phyloP scores from a whole-genome alignment of 2,888 invertebrate genomes.

The Rotaria socialis region DNA sequence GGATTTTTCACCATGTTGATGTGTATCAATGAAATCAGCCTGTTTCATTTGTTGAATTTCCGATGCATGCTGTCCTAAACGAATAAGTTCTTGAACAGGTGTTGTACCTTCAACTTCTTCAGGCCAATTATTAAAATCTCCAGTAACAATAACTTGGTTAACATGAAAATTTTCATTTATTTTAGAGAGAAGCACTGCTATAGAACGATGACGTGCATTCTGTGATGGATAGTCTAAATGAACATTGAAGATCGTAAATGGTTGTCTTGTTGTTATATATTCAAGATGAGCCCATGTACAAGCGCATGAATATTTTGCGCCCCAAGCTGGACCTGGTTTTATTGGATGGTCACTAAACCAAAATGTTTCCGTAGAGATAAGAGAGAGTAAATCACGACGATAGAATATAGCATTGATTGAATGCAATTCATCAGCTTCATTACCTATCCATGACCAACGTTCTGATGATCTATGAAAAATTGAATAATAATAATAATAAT shows the following conservation, averaged over 20 bases:
- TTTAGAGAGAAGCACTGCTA: neutral
- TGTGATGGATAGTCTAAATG: conserved; percentile 14
- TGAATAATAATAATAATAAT: no score
- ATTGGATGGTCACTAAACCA: neutral
- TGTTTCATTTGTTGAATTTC: conserved; percentile 14
- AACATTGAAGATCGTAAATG: neutral
- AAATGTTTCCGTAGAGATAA: neutral
- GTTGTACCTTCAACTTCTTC: neutral
- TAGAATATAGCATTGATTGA: neutral
- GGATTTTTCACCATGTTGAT: neutral
- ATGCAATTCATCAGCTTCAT: neutral
- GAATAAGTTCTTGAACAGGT: neutral
- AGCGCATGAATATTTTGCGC: neutral
- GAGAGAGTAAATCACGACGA: neutral
- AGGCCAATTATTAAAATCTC: conserved; percentile 6
- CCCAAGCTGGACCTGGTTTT: neutral
- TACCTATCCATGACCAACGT: neutral
- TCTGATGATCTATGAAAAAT: neutral
- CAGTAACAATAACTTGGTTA: neutral
- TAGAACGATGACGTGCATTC: neutral
- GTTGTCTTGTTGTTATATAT: neutral
- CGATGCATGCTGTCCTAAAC: neutral
- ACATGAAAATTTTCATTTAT: neutral
- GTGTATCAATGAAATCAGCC: neutral
- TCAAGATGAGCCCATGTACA: conserved; percentile 1